phyloP scores from a whole-genome alignment of 2,113 vertebrate genomes.

The Colinus virginianus region DNA sequence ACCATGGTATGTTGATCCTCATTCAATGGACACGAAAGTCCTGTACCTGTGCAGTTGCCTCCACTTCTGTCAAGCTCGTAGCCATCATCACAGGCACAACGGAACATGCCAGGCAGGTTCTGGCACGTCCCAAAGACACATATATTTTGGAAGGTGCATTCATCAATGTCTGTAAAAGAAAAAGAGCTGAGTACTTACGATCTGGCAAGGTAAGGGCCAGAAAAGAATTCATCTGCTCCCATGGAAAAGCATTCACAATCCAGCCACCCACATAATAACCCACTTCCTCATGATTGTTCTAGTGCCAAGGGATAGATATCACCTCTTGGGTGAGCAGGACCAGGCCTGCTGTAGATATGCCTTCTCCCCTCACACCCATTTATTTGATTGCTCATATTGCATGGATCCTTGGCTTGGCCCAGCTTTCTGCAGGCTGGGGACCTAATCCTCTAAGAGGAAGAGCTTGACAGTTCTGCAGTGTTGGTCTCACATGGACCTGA shows the following conservation, averaged over 20 bases:
- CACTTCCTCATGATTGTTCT: not conserved
- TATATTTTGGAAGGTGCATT: slow-evolving; percentile 93
- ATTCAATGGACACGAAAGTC: rapidly evolving
- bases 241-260: not conserved
- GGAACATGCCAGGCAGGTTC: slow-evolving; percentile 96
- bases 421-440: not conserved
- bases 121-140: slow-evolving; percentile 93
- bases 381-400: not conserved
- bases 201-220: not conserved
- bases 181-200: not conserved
- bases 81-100: slow-evolving; percentile 88
- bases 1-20: not conserved
- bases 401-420: not conserved
- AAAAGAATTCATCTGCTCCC: not conserved
- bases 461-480: not conserved
- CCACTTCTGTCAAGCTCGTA: slow-evolving; percentile 92
- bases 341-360: not conserved
- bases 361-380: not conserved
- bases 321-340: not conserved
- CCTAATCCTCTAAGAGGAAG: not conserved
- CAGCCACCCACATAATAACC: not conserved
- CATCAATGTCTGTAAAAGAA: slow-evolving; percentile 87
- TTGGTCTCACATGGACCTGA: not conserved
- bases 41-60: slow-evolving; percentile 90
- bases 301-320: not conserved